These are phyloP conservation scores for Tachysurus vachellii DNA, from an alignment of 2,113 vertebrate genomes.

Conservation along the genomic window DNA sequence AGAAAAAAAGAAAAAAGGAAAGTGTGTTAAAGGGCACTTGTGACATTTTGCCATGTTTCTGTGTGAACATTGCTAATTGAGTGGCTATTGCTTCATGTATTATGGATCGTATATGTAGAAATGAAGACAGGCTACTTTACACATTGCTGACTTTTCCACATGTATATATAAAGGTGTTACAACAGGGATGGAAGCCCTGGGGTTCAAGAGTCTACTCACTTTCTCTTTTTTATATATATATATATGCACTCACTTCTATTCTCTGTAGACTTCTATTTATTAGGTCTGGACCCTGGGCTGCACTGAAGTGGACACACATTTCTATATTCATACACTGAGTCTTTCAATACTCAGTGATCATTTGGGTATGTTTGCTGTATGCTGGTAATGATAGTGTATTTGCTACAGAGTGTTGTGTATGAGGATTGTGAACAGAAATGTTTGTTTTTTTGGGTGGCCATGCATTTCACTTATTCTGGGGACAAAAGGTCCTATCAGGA, in stretches of 20 bases:
- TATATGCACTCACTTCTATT: slow-evolving; percentile 20
- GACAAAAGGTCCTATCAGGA: neutral
- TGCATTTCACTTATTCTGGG: neutral
- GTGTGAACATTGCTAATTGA: slow-evolving; percentile 23
- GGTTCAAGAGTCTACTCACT: slow-evolving; percentile 1
- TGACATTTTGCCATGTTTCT: slow-evolving; percentile 14
- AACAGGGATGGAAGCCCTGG: slow-evolving; percentile 4
- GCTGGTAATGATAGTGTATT: neutral
- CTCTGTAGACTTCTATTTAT: slow-evolving; percentile 18
- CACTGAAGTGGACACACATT: slow-evolving; percentile 15
- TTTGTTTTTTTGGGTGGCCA: neutral
- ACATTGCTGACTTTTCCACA: neutral
- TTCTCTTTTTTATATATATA: neutral
- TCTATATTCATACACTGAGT: slow-evolving; percentile 26
- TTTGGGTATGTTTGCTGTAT: slow-evolving; percentile 7
- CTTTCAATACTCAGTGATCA: slow-evolving; percentile 28
- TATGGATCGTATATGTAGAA: slow-evolving; percentile 14
- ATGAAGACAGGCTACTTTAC: slow-evolving; percentile 15
- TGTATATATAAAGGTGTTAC: slow-evolving; percentile 15
- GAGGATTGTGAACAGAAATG: neutral
- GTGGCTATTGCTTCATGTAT: slow-evolving; percentile 22
- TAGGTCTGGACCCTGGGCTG: slow-evolving; percentile 6
- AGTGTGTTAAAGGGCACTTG: neutral
- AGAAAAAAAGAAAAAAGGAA: neutral
- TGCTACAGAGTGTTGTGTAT: neutral